Conservation (phyloP, 2,888 invertebrate species). For the Allophyes oxyacanthae region DNA sequence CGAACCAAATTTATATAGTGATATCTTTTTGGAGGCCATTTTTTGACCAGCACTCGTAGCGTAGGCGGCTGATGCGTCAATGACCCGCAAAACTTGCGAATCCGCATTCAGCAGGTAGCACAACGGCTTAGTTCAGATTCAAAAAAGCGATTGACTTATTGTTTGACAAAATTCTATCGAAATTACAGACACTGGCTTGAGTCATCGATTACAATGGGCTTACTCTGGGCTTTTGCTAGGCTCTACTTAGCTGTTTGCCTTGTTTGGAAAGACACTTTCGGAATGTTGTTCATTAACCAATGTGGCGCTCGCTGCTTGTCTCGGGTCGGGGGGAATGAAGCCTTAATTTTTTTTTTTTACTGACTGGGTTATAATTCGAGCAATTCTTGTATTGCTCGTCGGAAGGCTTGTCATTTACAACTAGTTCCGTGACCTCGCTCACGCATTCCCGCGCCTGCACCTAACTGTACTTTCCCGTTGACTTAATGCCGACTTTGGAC, state of each 20-base stretch:
- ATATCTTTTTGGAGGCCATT: slow-evolving; percentile 57
- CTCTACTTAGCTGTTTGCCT: slow-evolving; percentile 36
- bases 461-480: slow-evolving; percentile 90
- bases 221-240: slow-evolving; percentile 25
- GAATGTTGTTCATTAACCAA: slow-evolving; percentile 35
- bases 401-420: slow-evolving; percentile 88
- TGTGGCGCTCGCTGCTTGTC: slow-evolving; percentile 32
- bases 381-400: slow-evolving; percentile 80
- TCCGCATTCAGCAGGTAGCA: slow-evolving; percentile 85
- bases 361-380: slow-evolving; percentile 74
- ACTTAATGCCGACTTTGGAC: slow-evolving; percentile 88
- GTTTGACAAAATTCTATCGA: slow-evolving; percentile 59
- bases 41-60: slow-evolving; percentile 77
- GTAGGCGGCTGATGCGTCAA: slow-evolving; percentile 87
- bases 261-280: slow-evolving; percentile 43
- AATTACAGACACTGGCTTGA: slow-evolving; percentile 49
- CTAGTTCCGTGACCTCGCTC: slow-evolving; percentile 90
- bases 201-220: slow-evolving; percentile 45
- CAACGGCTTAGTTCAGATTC: slow-evolving; percentile 66
- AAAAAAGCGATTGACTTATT: slow-evolving; percentile 66
- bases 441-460: slow-evolving; percentile 89
- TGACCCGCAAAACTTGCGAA: slow-evolving; percentile 87
- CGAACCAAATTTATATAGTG: slow-evolving; percentile 48
- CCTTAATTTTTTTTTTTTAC: slow-evolving; percentile 49
- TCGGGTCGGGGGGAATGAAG: slow-evolving; percentile 48